These are phyloP conservation scores for Leptarthrus brevirostris DNA, from an alignment of 2,888 invertebrate species.

Conservation along the genomic window DNA sequence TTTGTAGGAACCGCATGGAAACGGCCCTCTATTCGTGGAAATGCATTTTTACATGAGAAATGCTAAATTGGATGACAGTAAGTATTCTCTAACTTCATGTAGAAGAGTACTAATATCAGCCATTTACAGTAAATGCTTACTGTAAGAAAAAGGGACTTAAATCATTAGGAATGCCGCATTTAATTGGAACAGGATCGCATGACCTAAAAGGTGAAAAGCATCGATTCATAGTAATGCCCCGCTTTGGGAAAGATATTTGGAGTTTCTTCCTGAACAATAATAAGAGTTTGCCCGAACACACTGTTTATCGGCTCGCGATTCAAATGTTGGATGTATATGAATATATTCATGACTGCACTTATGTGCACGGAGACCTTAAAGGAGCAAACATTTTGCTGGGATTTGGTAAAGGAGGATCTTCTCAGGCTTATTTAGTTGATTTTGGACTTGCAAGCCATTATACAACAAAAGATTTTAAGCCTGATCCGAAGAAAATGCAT, in stretches of 20 bases:
- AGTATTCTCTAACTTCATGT: conserved; percentile 60
- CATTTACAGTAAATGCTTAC: conserved; percentile 75
- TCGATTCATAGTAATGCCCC: conserved; percentile 89
- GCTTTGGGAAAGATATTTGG: conserved; percentile 88
- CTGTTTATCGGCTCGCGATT: conserved; percentile 82
- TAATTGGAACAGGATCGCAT: conserved; percentile 86
- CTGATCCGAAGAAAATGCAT: conserved; percentile 91
- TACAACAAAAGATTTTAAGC: conserved; percentile 82
- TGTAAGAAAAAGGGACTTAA: conserved; percentile 75
- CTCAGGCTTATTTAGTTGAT: conserved; percentile 89
- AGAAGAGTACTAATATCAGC: not conserved
- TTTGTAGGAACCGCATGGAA: conserved; percentile 85
- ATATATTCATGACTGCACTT: conserved; percentile 90
- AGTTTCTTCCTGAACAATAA: conserved; percentile 78
- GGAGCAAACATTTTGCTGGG: conserved; percentile 92
- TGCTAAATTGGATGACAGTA: conserved; percentile 78
- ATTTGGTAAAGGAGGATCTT: conserved; percentile 72
- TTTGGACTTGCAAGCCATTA: conserved; percentile 89
- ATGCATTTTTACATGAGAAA: conserved; percentile 88
- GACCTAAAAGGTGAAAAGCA: conserved; percentile 79
- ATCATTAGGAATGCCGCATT: conserved; percentile 85
- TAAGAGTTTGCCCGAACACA: conserved; percentile 75
- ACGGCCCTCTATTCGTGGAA: conserved; percentile 95
- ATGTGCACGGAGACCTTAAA: conserved; percentile 96
- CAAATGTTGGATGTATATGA: conserved; percentile 91